Conservation (phyloP, 2,113 vertebrate species). For the Bos javanicus region DNA sequence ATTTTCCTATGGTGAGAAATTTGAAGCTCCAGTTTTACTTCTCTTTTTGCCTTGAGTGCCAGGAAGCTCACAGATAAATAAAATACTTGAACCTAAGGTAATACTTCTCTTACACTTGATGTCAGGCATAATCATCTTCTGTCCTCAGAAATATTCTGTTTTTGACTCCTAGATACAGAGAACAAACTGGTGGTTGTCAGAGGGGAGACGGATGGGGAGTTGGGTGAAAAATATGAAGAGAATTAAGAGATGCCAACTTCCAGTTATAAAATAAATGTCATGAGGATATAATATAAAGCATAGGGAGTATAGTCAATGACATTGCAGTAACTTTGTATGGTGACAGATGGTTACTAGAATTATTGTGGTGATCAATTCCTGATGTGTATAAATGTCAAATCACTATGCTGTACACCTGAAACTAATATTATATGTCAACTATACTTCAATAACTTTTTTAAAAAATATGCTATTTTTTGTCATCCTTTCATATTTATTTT, state of each 20-base stretch:
- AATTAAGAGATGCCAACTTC: not conserved
- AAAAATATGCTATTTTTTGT: not conserved
- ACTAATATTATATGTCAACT: not conserved
- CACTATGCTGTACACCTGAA: not conserved
- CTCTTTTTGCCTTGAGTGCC: constrained; percentile 19
- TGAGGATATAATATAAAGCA: not conserved
- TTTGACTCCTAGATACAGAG: not conserved
- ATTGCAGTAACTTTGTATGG: not conserved
- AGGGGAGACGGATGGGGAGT: not conserved
- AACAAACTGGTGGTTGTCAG: not conserved
- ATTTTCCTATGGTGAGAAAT: not conserved
- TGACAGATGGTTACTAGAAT: not conserved
- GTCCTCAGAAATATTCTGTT: not conserved
- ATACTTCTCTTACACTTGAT: not conserved
- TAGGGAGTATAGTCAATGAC: not conserved
- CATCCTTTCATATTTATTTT: not conserved
- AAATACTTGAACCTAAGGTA: not conserved
- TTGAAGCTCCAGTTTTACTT: not conserved
- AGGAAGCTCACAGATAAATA: constrained; percentile 43
- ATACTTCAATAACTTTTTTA: not conserved
- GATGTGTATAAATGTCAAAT: not conserved
- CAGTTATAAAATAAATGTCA: not conserved
- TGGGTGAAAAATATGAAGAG: not conserved
- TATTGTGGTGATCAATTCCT: not conserved
- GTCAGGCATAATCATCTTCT: not conserved